Evolutionary conservation across 2,113 vertebrate genomes (phyloP).

Genomic region (Mustela nigripes): DNA sequence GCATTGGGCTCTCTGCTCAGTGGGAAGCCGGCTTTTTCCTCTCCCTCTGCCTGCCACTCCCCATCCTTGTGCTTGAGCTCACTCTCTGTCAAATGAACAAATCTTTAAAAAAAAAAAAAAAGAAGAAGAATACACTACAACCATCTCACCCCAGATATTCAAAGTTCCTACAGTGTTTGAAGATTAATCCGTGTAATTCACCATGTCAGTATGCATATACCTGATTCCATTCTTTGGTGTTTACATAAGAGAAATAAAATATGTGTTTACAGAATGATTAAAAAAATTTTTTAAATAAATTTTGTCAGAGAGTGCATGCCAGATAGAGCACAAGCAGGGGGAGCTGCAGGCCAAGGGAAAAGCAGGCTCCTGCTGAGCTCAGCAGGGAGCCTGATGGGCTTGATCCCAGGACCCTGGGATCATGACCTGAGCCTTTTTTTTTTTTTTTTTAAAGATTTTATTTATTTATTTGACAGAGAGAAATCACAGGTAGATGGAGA

Average conservation of each 20-base stretch:
- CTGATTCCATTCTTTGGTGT: background rate
- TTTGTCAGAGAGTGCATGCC: too few relatives aligned
- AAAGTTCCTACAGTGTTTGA: background rate
- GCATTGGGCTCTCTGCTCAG: too few relatives aligned
- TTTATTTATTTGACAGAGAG: too few relatives aligned
- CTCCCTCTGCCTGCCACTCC: background rate
- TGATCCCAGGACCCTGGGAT: too few relatives aligned
- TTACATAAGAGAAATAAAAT: background rate
- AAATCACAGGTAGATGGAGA: too few relatives aligned
- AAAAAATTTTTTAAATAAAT: background rate
- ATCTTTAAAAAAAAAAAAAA: background rate
- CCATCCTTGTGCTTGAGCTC: background rate
- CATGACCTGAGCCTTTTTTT: background rate
- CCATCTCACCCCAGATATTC: background rate
- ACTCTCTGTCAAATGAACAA: background rate
- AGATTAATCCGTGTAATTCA: background rate
- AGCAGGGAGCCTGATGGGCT: too few relatives aligned
- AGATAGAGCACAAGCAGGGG: too few relatives aligned
- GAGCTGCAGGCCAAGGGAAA: too few relatives aligned
- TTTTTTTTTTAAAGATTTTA: too few relatives aligned
- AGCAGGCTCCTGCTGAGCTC: too few relatives aligned
- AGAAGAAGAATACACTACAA: background rate
- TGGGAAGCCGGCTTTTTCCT: background rate
- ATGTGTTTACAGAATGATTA: background rate
- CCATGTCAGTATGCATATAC: background rate